These are phyloP conservation scores for Drosophila macrospina DNA, from an alignment of 2,888 invertebrate species.

Conservation along the genomic window DNA sequence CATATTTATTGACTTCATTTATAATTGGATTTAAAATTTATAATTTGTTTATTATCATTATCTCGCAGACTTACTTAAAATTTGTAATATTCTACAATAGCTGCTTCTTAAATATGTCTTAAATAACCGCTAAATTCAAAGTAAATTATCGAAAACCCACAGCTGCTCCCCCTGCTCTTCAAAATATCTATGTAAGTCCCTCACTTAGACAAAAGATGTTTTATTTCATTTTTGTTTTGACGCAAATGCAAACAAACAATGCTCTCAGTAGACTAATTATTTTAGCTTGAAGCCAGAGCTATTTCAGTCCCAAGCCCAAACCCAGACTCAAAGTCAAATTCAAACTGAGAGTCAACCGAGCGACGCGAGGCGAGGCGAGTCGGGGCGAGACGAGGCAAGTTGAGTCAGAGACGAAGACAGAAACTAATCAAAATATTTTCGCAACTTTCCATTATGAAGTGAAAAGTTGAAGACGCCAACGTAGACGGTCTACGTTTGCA, in stretches of 20 bases:
- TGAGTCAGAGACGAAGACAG: conserved; percentile 39
- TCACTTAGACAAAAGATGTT: conserved; percentile 66
- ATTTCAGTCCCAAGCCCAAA: conserved; percentile 28
- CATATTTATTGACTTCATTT: neutral
- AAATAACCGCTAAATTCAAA: conserved; percentile 21
- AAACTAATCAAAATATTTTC: conserved; percentile 81
- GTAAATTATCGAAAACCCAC: conserved; percentile 47
- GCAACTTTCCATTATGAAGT: conserved; percentile 82
- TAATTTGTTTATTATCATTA: neutral
- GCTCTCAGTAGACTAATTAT: conserved; percentile 79
- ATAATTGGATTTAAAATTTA: neutral
- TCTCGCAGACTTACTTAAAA: neutral
- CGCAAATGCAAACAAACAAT: conserved; percentile 79
- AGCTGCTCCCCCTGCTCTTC: conserved; percentile 4
- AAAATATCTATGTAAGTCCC: conserved; percentile 36
- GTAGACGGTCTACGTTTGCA: conserved; percentile 72
- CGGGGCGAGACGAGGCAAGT: no score
- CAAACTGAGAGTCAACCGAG: conserved; percentile 23
- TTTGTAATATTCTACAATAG: neutral
- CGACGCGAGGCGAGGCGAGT: conserved; percentile 9
- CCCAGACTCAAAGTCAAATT: conserved; percentile 16
- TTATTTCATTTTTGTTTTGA: conserved; percentile 39
- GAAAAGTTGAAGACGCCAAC: conserved; percentile 76
- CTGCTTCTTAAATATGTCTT: neutral
- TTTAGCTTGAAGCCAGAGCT: conserved; percentile 58